These are phyloP conservation scores for Sphaeramia orbicularis DNA, from an alignment of 2,797 vertebrate genomes.

Conservation along the genomic window DNA sequence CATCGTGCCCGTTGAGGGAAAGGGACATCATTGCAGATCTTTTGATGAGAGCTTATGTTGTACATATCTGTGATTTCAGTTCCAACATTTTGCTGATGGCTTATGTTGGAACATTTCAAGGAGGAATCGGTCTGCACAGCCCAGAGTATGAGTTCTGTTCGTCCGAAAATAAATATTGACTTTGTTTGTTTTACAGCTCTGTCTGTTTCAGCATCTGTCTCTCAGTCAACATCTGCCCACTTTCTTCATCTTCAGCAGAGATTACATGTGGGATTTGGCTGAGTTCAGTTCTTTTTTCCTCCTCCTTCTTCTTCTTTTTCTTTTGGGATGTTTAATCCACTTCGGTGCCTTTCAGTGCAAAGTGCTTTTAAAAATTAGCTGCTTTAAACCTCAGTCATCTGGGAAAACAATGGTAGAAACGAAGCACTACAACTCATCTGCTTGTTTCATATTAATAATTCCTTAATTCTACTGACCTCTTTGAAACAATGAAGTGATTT, in stretches of 20 bases:
- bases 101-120: not conserved
- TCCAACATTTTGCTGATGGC: no score
- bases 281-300: constrained; percentile 10
- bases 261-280: constrained; percentile 23
- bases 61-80: no score
- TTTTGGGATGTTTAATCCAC: constrained; percentile 19
- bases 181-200: constrained; percentile 29
- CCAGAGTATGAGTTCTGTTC: not conserved
- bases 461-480: not conserved
- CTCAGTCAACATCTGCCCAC: constrained; percentile 40
- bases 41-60: no score
- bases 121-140: not conserved
- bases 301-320: not conserved
- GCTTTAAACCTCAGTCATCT: not conserved
- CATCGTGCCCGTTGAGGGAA: no score
- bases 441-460: constrained; percentile 7
- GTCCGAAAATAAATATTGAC: not conserved
- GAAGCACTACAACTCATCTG: not conserved
- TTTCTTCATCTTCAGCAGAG: constrained; percentile 41
- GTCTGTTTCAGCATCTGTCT: constrained; percentile 20
- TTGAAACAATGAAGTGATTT: constrained; percentile 10
- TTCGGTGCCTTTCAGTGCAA: constrained; percentile 1
- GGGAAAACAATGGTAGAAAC: not conserved
- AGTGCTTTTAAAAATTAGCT: not conserved
- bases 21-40: no score